phyloP scores from a whole-genome alignment of 2,113 vertebrate genomes.

The Progne subis region DNA sequence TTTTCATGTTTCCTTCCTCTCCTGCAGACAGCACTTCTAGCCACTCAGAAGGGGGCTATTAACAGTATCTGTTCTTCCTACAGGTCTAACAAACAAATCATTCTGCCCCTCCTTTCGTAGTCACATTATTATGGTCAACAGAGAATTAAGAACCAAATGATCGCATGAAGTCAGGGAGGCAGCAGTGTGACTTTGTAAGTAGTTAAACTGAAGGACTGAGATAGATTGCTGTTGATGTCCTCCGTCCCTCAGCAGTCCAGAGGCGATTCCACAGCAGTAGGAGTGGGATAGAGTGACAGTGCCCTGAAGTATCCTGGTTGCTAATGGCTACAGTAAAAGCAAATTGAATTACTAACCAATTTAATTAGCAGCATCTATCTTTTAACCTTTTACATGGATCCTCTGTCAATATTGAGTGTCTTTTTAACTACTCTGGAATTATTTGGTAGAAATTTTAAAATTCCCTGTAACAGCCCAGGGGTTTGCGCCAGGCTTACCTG shows the following conservation, averaged over 20 bases:
- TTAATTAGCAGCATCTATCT: background rate
- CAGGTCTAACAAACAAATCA: background rate
- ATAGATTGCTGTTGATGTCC: background rate
- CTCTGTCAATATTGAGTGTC: background rate
- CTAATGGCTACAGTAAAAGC: background rate
- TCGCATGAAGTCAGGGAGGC: background rate
- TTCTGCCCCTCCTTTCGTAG: fast-evolving
- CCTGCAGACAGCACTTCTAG: background rate
- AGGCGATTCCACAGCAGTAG: background rate
- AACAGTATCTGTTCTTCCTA: background rate
- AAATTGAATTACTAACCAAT: background rate
- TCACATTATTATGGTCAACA: background rate
- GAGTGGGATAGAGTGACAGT: background rate
- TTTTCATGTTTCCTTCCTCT: background rate
- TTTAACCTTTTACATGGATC: background rate
- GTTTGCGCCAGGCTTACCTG: background rate
- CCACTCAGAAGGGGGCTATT: background rate
- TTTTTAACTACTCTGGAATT: background rate
- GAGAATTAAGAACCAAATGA: background rate
- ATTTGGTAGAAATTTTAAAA: background rate
- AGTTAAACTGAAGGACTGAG: background rate
- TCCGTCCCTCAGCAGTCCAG: background rate
- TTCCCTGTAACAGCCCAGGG: background rate
- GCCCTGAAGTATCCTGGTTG: background rate
- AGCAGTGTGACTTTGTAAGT: background rate